Evolutionary conservation across 2,797 vertebrate genomes (phyloP), one percentile per base, ranked within the genome.

Genomic region (Eulemur coronatus): DNA sequence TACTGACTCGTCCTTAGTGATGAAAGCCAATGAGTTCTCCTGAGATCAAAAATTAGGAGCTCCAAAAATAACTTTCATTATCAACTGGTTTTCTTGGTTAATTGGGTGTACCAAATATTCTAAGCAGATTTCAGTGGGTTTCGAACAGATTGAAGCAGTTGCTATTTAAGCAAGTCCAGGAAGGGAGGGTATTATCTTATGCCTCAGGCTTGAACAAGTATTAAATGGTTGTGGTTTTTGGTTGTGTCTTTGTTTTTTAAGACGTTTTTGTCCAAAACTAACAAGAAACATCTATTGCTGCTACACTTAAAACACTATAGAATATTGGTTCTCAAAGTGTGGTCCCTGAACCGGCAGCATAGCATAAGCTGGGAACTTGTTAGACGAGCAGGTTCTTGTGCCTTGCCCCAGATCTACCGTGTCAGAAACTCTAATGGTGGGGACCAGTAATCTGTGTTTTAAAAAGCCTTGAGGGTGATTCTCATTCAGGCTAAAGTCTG

Each of bases 1-100:
- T 79, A 41, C 50, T 92, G 75, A 87, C 33, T 75, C 15, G 14
- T 73, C 35, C 57, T 86, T 81, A 50, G 92, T 88, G n/a, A 67
- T 69, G 76, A 95, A 81, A 92, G 48, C 73, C 78, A 65, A 4
- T 41, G 26, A 26, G 26, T 89, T 96, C 89, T 94, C 43, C 65
- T 46, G 14, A 73, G 76, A 65, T 94, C 38, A 89, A 75, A 93
- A 84, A 72, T 55, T 26, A 38, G 9, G 8, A n/a, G 57, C 17
- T 85, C 95, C 86, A 80, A 8, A 67, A 65, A 28, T 38, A 7
- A 24, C 59, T 94, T 86, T 79, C 6, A 5, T 95, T 81, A 14
- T 90, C 24, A 5, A 28, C 2, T 46, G 9, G 28, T 95, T 88
- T 4, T 92, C 41, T 97, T 73, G 35, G 41, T 76, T 52, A 63